Evolutionary conservation across 2,113 vertebrate species (phyloP).

Genomic region (Eulemur rufifrons): DNA sequence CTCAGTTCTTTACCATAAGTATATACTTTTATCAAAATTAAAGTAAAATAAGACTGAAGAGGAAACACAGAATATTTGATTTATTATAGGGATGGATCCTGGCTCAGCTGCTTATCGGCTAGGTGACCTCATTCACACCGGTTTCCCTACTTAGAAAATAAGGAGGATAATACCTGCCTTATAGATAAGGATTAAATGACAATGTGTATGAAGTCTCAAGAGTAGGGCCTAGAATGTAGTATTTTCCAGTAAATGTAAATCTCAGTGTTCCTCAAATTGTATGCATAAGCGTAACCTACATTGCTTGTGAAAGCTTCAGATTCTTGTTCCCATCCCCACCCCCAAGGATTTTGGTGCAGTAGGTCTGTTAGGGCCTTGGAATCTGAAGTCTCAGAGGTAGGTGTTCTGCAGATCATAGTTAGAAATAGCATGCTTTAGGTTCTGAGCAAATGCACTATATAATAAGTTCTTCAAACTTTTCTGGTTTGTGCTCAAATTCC

Average conservation of each 20-base stretch:
- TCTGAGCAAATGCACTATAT: background rate
- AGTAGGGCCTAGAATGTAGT: background rate
- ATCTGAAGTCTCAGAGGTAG: background rate
- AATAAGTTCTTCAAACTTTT: background rate
- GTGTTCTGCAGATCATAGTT: background rate
- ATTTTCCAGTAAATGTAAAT: background rate
- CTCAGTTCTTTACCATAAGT: background rate
- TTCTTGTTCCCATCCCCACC: background rate
- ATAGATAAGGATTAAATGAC: background rate
- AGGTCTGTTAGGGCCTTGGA: background rate
- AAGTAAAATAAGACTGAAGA: background rate
- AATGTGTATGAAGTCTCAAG: background rate
- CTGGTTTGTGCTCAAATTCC: conserved; percentile 11
- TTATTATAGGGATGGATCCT: background rate
- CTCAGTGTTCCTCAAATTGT: background rate
- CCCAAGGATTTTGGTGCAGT: background rate
- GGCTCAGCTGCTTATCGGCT: background rate
- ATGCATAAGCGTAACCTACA: background rate
- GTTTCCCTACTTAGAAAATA: background rate
- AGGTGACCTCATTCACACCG: background rate
- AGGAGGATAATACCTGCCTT: background rate
- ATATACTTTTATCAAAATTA: background rate
- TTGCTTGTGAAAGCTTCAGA: background rate
- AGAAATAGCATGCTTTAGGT: background rate
- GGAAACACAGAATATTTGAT: background rate